These are phyloP conservation scores for Bergia sp. DNA, from an alignment of 92 coral and sea anemone genomes.

Conservation along the genomic window DNA sequence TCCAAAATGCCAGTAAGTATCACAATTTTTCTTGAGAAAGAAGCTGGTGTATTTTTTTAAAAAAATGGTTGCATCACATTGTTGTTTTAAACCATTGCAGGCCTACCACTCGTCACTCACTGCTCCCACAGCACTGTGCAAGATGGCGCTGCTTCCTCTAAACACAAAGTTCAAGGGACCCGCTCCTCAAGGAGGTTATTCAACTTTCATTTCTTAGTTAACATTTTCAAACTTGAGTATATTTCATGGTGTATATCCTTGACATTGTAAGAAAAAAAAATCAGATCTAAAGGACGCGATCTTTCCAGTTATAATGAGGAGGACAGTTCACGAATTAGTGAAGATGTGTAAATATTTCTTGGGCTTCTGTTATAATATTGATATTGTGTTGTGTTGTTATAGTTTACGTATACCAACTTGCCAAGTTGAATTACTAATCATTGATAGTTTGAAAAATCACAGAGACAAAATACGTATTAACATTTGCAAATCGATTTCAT, in stretches of 20 bases:
- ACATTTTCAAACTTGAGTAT: background rate
- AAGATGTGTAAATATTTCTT: no score
- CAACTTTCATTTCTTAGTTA: background rate
- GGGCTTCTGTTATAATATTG: no score
- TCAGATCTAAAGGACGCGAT: background rate
- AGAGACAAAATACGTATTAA: no score
- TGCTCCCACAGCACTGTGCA: slow-evolving; percentile 86
- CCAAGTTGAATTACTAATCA: no score
- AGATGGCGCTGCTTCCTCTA: slow-evolving; percentile 97
- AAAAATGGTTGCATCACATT: background rate
- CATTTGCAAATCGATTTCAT: no score
- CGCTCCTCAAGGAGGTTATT: slow-evolving; percentile 94
- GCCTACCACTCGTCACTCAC: slow-evolving; percentile 94
- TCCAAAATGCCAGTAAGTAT: slow-evolving; percentile 47
- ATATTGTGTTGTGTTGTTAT: no score
- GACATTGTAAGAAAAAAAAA: background rate
- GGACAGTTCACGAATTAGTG: no score
- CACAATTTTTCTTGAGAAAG: background rate
- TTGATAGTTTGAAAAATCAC: no score
- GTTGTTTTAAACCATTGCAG: slow-evolving; percentile 50
- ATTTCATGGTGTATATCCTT: background rate
- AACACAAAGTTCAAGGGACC: slow-evolving; percentile 96
- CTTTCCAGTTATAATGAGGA: no score
- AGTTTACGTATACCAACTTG: no score
- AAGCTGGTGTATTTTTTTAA: background rate